A percentile compares a stretch with the other conserved stretches of the same genome.
phyloP scores from a whole-genome alignment of 2,113 vertebrate species.

The Cacatua alba region DNA sequence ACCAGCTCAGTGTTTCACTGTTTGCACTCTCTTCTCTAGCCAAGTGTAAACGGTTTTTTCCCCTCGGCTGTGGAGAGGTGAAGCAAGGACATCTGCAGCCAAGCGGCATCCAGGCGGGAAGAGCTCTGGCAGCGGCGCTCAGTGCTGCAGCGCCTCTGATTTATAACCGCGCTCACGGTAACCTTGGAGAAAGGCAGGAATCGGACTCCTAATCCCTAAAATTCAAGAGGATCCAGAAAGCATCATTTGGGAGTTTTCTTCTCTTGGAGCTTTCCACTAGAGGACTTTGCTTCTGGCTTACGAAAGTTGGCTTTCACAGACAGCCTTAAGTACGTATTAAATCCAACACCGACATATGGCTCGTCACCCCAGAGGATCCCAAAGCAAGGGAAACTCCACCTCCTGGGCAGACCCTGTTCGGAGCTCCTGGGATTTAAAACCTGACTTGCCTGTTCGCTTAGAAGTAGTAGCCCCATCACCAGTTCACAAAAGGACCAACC shows the following conservation, averaged over 20 bases:
- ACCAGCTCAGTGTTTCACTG: neutral
- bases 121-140: neutral
- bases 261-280: neutral
- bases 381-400: neutral
- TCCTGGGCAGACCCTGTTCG: neutral
- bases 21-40: neutral
- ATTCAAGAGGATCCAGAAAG: neutral
- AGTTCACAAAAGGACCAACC: neutral
- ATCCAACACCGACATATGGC: neutral
- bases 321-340: neutral
- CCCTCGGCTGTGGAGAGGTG: neutral
- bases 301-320: neutral
- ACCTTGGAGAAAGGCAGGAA: neutral
- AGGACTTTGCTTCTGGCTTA: neutral
- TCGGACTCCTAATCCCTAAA: neutral
- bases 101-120: neutral
- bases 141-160: neutral
- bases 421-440: neutral
- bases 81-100: slow-evolving; percentile 49
- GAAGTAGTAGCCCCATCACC: neutral
- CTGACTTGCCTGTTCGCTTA: rapidly evolving
- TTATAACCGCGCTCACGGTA: neutral
- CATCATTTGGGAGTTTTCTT: neutral
- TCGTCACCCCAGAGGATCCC: neutral
- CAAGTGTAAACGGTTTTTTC: neutral